Percentiles rank a stretch among this genome's conserved stretches.
Evolutionary conservation across 2,113 vertebrate species (phyloP).

Genomic region (Pelusios castaneus): DNA sequence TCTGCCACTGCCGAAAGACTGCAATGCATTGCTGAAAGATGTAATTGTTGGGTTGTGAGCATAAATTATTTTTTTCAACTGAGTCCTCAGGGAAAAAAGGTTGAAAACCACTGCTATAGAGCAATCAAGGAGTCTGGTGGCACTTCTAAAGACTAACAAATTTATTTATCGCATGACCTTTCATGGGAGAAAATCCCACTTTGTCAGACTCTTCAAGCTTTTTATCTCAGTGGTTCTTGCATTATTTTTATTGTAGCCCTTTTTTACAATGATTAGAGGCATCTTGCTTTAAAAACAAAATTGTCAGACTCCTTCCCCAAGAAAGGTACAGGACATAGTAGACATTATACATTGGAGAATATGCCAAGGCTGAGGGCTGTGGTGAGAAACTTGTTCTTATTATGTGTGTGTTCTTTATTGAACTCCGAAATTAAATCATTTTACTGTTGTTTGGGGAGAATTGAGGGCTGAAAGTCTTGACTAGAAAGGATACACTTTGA

Average conservation of each 20-base stretch:
- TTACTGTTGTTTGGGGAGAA: neutral
- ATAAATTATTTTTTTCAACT: too few species aligned
- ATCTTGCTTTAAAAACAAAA: rapidly evolving
- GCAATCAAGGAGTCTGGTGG: neutral
- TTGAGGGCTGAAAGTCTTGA: neutral
- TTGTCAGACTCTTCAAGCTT: neutral
- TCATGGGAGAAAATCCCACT: too few species aligned
- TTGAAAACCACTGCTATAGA: too few species aligned
- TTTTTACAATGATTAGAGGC: rapidly evolving
- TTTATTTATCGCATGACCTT: too few species aligned
- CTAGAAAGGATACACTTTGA: neutral
- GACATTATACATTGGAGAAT: rapidly evolving
- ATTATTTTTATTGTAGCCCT: neutral
- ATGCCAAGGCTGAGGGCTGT: neutral
- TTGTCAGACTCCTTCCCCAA: neutral
- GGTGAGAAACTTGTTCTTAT: neutral
- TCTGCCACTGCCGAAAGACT: too few species aligned
- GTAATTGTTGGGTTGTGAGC: too few species aligned
- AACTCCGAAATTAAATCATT: rapidly evolving
- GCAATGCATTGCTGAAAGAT: too few species aligned
- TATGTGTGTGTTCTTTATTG: neutral
- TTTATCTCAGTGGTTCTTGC: neutral
- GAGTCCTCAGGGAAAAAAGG: too few species aligned
- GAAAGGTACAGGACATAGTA: neutral
- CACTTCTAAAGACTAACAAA: too few species aligned